Conservation (phyloP, 2,888 invertebrate genomes). For the Tholera decimalis region DNA sequence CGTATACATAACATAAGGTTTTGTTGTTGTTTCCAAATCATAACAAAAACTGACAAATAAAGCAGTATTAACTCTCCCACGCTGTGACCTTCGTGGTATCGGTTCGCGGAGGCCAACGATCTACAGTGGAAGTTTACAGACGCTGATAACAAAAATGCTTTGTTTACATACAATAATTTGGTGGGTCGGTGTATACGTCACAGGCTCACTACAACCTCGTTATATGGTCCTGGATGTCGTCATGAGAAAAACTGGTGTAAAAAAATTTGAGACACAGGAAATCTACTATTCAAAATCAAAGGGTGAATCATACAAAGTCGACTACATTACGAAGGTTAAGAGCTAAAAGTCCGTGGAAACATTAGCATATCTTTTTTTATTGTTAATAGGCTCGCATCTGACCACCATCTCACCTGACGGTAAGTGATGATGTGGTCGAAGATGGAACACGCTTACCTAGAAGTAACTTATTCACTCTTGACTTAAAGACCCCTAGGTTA, state of each 20-base stretch:
- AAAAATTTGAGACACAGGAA: not conserved
- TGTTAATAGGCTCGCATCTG: too few relatives aligned
- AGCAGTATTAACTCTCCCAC: slow-evolving; percentile 37
- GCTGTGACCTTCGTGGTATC: slow-evolving; percentile 33
- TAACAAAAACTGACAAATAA: slow-evolving; percentile 30
- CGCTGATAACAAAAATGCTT: slow-evolving; percentile 38
- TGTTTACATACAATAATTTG: not conserved
- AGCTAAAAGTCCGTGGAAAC: too few relatives aligned
- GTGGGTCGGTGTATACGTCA: not conserved
- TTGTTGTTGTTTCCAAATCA: slow-evolving; percentile 6
- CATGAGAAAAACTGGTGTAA: not conserved
- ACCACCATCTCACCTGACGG: too few relatives aligned
- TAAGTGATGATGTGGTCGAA: too few relatives aligned
- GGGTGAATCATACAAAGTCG: not conserved
- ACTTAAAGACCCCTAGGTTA: too few relatives aligned
- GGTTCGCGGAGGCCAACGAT: slow-evolving; percentile 49
- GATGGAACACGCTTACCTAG: too few relatives aligned
- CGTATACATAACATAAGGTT: not conserved
- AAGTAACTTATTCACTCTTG: too few relatives aligned
- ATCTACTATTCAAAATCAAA: not conserved
- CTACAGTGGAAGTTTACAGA: slow-evolving; percentile 43
- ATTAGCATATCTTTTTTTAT: too few relatives aligned
- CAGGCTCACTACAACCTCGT: too few relatives aligned
- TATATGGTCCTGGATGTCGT: not conserved
- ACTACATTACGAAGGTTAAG: not conserved